Evolutionary conservation across 2,113 vertebrate species (phyloP).

Genomic region (Brachyhypopomus occidentalis): DNA sequence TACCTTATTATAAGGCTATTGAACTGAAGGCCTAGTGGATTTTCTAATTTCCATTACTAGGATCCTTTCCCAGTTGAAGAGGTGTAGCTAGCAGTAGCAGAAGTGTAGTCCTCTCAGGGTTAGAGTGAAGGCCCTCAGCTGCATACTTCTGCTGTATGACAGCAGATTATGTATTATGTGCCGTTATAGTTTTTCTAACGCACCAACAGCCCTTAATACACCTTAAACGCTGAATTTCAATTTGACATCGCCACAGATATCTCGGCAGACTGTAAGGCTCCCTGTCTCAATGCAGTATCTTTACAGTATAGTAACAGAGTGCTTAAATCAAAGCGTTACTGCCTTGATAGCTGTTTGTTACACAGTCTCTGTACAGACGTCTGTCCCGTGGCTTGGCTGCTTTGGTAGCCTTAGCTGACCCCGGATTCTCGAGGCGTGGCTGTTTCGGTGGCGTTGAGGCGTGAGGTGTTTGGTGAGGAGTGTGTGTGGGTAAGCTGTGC

Average conservation of each 20-base stretch:
- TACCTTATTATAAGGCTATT: not conserved
- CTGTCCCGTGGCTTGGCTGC: not conserved
- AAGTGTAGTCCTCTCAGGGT: too few relatives aligned
- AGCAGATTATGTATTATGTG: too few relatives aligned
- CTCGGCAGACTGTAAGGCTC: too few relatives aligned
- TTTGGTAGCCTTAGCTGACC: not conserved
- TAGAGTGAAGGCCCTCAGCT: too few relatives aligned
- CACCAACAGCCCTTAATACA: not conserved
- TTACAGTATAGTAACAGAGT: not conserved
- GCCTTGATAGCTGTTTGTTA: not conserved
- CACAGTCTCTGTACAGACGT: not conserved
- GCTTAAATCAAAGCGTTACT: constrained; percentile 34
- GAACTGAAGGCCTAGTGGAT: too few relatives aligned
- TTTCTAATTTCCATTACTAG: too few relatives aligned
- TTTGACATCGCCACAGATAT: too few relatives aligned
- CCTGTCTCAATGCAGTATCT: not conserved
- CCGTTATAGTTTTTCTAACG: not conserved
- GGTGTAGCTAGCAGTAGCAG: too few relatives aligned
- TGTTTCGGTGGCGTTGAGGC: not conserved
- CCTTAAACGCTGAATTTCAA: too few relatives aligned
- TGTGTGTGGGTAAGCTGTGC: constrained; percentile 13
- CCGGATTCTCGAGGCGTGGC: not conserved
- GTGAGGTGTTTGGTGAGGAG: not conserved
- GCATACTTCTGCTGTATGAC: too few relatives aligned
- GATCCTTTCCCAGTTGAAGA: too few relatives aligned